phyloP scores from a whole-genome alignment of 2,113 vertebrate genomes.

The Raja brachyura region DNA sequence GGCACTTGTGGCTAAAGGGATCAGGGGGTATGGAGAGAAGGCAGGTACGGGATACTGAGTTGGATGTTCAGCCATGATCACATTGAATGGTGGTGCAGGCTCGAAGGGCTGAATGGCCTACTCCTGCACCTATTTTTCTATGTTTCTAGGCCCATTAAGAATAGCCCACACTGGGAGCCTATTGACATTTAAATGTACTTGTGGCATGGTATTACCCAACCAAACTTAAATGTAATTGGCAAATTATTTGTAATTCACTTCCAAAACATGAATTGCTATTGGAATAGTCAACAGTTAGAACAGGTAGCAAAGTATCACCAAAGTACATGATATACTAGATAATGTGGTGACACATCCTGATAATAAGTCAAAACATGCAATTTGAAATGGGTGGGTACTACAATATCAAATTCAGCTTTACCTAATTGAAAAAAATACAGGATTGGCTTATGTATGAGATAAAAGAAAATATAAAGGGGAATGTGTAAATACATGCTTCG shows the following conservation, averaged over 20 bases:
- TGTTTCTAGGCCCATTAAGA: too few species aligned
- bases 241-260: neutral
- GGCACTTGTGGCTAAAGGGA: too few species aligned
- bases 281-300: neutral
- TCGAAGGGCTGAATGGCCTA: too few species aligned
- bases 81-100: too few species aligned
- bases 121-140: too few species aligned
- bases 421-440: neutral
- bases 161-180: neutral
- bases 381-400: neutral
- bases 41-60: too few species aligned
- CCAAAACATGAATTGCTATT: neutral
- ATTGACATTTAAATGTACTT: neutral
- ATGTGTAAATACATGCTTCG: too few species aligned
- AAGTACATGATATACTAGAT: neutral
- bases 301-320: neutral
- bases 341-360: neutral
- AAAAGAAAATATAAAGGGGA: too few species aligned
- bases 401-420: neutral
- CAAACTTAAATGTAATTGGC: neutral
- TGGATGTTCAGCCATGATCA: too few species aligned
- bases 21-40: too few species aligned
- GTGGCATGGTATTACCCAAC: too few species aligned
- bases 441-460: neutral
- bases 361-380: neutral